Base-by-base conservation (phyloP, 2,888 invertebrate species). In the Hyposoter didymator region DNA sequence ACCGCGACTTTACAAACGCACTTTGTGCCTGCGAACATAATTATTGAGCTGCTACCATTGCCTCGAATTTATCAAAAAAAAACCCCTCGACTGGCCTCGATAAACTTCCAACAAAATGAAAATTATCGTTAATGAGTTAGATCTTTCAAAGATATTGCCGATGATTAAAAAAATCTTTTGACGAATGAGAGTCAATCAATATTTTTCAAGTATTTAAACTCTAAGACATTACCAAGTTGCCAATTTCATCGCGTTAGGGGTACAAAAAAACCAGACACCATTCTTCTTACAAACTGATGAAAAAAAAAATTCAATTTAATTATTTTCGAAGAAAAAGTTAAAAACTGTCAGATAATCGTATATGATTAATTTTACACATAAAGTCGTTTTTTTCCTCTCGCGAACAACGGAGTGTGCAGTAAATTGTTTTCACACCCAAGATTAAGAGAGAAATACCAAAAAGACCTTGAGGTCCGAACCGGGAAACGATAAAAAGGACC, bases 401-500 rank as follows among this genome's bases (percentile, higher is more conserved):
- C 55, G 82, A 85, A 83, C 43, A 78, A 78, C 72, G 19, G 73
- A 43, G 43, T 19, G 12, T 19, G 19, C 43, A 43, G 78, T 74
- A 82, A 88, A 84, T 85, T 84, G 84, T 88, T 87, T 45, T 49
- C 78, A 73, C 59, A 64, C 72, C 66, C 28, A 69, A 74, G 72
- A 74, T 35, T 59, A 45, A 72, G 32, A 78, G 84, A 80, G 72
- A 70, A 79, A 52, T 69, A 59, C 0, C 14, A 75, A 73, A 81
- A 47, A 87, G 85, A 75, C 88, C 89, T 89, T 89, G 88, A 32
- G n/a, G 45, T 62, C 28, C 45, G 49, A 32, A 59, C 69, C 79
- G 74, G 28, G 10, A 75, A 59, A 19, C 67, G n/a, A 67, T n/a
- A 19, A 12, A 43, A 70, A 49, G 62, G 49, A 55, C 52, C 19